These are phyloP conservation scores for Acrocephalus kingi DNA, from an alignment of 2,113 vertebrate species.

Conservation along the genomic window DNA sequence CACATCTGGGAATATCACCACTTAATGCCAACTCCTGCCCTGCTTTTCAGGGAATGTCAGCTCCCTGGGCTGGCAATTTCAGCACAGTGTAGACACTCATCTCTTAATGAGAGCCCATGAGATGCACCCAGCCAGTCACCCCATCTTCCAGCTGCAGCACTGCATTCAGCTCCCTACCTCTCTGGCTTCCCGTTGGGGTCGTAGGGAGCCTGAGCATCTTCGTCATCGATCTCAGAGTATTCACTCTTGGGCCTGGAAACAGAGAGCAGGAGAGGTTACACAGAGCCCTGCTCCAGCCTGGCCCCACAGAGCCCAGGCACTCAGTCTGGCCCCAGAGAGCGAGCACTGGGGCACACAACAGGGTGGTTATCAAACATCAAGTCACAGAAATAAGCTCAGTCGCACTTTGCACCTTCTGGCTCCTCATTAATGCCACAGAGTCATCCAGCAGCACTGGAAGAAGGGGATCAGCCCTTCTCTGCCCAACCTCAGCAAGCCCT, in stretches of 20 bases:
- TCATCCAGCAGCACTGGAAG: neutral
- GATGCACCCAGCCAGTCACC: neutral
- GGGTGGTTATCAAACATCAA: neutral
- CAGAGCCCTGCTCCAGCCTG: neutral
- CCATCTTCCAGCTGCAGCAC: neutral
- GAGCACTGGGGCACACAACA: neutral
- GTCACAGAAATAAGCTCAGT: neutral
- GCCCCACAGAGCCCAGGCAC: neutral
- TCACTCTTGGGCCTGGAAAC: conserved; percentile 93
- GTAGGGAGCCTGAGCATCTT: conserved; percentile 91
- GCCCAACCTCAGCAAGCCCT: neutral
- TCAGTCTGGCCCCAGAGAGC: neutral
- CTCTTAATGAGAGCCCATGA: rapidly evolving
- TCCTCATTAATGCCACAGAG: neutral
- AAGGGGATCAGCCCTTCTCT: neutral
- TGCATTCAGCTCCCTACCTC: conserved; percentile 71
- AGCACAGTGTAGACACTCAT: neutral
- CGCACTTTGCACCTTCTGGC: rapidly evolving
- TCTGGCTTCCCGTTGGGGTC: conserved; percentile 97
- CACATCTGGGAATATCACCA: neutral
- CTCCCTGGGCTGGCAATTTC: neutral
- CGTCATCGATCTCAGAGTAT: conserved; percentile 96
- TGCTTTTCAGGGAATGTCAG: neutral
- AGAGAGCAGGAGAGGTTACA: neutral
- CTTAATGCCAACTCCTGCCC: neutral